Conservation (phyloP, 2,797 vertebrate species). For the Perodicticus potto region DNA sequence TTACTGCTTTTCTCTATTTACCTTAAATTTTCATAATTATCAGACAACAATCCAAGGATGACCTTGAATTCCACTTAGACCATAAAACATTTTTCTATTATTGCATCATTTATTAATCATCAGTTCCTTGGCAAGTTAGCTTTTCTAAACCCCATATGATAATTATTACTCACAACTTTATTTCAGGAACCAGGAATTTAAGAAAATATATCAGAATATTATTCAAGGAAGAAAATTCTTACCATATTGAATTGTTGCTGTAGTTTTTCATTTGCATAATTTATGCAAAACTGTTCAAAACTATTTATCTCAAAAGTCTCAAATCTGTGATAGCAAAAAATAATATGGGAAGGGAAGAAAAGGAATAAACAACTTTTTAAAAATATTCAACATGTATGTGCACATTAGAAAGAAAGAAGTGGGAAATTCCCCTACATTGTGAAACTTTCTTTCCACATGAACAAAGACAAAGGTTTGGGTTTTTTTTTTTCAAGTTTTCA, state of each 20-base stretch:
- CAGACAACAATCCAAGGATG: background rate
- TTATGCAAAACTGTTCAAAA: conserved; percentile 99
- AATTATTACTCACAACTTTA: conserved; percentile 78
- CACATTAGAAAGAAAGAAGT: conserved; percentile 42
- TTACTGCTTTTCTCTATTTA: background rate
- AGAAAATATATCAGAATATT: conserved; percentile 78
- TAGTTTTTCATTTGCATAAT: conserved; percentile 99
- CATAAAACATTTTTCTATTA: background rate
- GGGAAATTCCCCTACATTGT: background rate
- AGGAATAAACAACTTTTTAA: background rate
- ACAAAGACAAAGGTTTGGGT: conserved; percentile 6
- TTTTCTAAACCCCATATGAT: conserved; percentile 50
- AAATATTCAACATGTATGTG: conserved; percentile 56
- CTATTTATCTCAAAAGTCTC: conserved; percentile 99
- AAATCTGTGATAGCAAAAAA: conserved; percentile 91
- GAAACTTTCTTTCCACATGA: conserved; percentile 21
- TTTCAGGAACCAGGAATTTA: conserved; percentile 69
- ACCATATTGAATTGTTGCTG: conserved; percentile 99
- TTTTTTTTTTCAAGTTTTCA: background rate
- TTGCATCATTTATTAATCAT: conserved; percentile 33
- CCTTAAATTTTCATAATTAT: background rate
- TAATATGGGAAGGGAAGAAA: conserved; percentile 25
- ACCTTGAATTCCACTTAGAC: background rate
- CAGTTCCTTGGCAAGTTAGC: background rate
- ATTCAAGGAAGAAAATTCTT: conserved; percentile 87